Base-by-base conservation (phyloP, 2,113 vertebrate species). In the Gracilinanus agilis region DNA sequence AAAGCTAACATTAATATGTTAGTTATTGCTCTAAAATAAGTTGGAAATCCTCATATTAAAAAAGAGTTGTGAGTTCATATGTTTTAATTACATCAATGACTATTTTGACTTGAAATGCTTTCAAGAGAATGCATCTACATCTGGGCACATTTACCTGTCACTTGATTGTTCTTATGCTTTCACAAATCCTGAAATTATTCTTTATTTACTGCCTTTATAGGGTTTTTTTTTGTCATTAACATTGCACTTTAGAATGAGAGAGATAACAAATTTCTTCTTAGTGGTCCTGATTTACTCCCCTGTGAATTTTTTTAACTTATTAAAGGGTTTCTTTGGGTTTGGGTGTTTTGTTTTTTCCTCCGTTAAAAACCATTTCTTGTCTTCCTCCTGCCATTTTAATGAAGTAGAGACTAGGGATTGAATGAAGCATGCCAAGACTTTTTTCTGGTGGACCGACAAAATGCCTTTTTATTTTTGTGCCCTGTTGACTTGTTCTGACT, bases 1-100 rank as follows among this genome's bases (percentile, higher is more conserved):
- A 97, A 94, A 92, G 94, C 96, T 96, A 92, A 93, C 89, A 92
- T 55, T 89, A 34, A 93, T 94, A 95, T 90, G 93, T 90, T 92
- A 95, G 95, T 97, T 94, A 95, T 90, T 54, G 29, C 89, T 96
- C 24, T n/a, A 16, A 83, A 83, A n/a, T 83, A 34, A 75, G 34
- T n/a, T 95, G 58, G 92, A 34, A 92, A 12, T 96, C 67, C 92
- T 96, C 11, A 90, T 95, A 93, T 93, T 94, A 94, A 95, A 94
- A 93, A 53, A 95, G 96, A 95, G 90, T 56, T 90, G 21, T 93
- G 34, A 75, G 53, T 93, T 92, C 53, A 93, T 96, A 91, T 96
- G 94, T 92, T 44, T 49, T 96, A 94, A 92, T 96, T 94, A 55
- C 53, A 44, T 90, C 53, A 95, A 90, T 96, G 91, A 55, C 89